A percentile compares a stretch with the other conserved stretches of the same genome.
Conservation (phyloP, 2,888 invertebrate species). For the Orthonevra nobilis region DNA sequence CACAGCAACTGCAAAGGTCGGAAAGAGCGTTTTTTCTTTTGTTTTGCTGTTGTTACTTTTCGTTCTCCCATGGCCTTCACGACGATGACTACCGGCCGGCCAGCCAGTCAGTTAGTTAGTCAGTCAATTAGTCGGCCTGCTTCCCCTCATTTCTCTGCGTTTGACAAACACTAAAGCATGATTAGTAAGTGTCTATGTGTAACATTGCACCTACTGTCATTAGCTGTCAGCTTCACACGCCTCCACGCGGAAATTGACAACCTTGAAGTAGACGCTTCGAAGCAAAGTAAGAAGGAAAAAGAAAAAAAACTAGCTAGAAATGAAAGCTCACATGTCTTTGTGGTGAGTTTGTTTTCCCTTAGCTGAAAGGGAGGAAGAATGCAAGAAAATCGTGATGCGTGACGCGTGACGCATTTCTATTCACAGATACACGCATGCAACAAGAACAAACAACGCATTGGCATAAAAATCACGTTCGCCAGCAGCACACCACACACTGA, state of each 20-base stretch:
- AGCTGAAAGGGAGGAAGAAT: too few relatives aligned
- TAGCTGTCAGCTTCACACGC: slow-evolving; percentile 41
- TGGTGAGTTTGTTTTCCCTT: slow-evolving; percentile 20
- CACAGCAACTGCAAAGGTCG: slow-evolving; percentile 38
- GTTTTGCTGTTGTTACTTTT: slow-evolving; percentile 4
- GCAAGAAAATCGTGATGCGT: slow-evolving; percentile 11
- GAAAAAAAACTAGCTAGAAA: neutral
- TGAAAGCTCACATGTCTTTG: slow-evolving; percentile 15
- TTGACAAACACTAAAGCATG: too few relatives aligned
- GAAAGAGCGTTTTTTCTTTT: slow-evolving; percentile 1
- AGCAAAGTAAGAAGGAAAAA: neutral
- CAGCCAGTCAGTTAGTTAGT: too few relatives aligned
- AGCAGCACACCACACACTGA: too few relatives aligned
- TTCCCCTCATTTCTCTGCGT: slow-evolving; percentile 6
- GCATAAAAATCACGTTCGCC: neutral
- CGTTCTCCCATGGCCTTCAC: slow-evolving; percentile 46
- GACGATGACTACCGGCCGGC: slow-evolving; percentile 8
- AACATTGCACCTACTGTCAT: slow-evolving; percentile 31
- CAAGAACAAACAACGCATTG: slow-evolving; percentile 3
- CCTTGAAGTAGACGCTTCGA: slow-evolving; percentile 36
- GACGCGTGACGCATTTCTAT: neutral
- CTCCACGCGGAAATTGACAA: slow-evolving; percentile 50
- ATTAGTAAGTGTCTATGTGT: too few relatives aligned
- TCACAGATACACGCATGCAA: neutral
- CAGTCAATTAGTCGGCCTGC: slow-evolving; percentile 12